Evolutionary conservation across 2,888 invertebrate genomes (phyloP).

Genomic region (Spilarctia lutea): DNA sequence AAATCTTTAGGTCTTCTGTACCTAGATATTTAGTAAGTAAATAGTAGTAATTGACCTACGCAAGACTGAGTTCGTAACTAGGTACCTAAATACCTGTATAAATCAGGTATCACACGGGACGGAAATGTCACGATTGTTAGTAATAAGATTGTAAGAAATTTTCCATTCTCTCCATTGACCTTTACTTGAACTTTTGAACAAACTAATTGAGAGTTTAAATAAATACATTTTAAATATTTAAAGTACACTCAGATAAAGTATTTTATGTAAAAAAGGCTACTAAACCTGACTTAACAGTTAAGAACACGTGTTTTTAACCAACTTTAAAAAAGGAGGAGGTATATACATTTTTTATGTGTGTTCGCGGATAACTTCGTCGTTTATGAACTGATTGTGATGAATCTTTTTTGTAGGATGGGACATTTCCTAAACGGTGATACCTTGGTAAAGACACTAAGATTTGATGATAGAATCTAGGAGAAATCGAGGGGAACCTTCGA

Average conservation of each 20-base stretch:
- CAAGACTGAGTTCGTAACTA: constrained; percentile 11
- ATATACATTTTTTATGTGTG: no score
- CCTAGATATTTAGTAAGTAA: neutral
- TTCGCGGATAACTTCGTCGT: no score
- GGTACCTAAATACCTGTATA: neutral
- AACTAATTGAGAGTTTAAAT: neutral
- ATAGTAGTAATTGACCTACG: neutral
- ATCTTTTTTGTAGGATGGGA: no score
- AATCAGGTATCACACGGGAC: constrained; percentile 20
- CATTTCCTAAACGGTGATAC: no score
- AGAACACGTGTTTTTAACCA: no score
- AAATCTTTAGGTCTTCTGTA: no score
- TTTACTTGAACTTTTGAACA: constrained; percentile 17
- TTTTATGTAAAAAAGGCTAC: neutral
- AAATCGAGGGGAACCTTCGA: no score
- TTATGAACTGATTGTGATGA: no score
- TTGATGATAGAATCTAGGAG: no score
- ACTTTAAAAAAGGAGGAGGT: no score
- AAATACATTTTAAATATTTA: neutral
- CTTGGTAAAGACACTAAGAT: no score
- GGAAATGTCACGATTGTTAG: constrained; percentile 31
- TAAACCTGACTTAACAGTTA: neutral
- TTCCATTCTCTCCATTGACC: constrained; percentile 29
- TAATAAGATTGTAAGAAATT: constrained; percentile 19
- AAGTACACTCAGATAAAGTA: neutral